Base-by-base conservation (phyloP, 2,888 invertebrate species). In the Lottia gigantea region DNA sequence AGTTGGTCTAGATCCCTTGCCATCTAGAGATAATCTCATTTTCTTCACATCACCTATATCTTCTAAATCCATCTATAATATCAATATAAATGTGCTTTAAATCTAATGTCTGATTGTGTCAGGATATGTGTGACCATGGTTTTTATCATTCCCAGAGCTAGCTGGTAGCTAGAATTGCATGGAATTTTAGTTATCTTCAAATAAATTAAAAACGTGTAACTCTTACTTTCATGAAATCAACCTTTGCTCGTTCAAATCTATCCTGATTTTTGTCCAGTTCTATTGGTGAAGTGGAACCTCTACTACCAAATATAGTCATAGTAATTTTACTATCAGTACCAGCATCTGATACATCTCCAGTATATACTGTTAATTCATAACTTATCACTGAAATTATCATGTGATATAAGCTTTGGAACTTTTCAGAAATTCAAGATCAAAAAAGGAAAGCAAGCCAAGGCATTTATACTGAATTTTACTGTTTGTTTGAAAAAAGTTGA, bases 41-140 rank as follows among this genome's bases (percentile, higher is more conserved):
- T 88, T 88, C 77, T 85, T 86, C 46, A 88, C 69, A 16, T 85
- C 83, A 2, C 82, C 87, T 40, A 88, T 80, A 71, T 88, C 88
- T 65, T 88, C 88, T 16, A 88, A 55, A 67, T 88, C 87, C 72
- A 88, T 76, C 83, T 85, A 73, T 1, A 68, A 67, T 67, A 62
- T n/a, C n/a, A n/a, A n/a, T n/a, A n/a, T n/a, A n/a, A n/a, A n/a
- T 31, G 31, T 31, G 31, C 31, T 31, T 4, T 4, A 6, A 31
- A 31, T 31, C 31, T 31, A 6, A 31, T 31, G 31, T 31, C 6
- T 31, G 31, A 6, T 31, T 31, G 31, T 31, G 31, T 31, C n/a
- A n/a, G n/a, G n/a, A n/a, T n/a, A n/a, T n/a, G n/a, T n/a, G n/a
- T n/a, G n/a, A n/a, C n/a, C n/a, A n/a, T n/a, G n/a, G n/a, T n/a